These are phyloP conservation scores for Columba guinea DNA, from an alignment of 2,797 vertebrate species.

Conservation along the genomic window DNA sequence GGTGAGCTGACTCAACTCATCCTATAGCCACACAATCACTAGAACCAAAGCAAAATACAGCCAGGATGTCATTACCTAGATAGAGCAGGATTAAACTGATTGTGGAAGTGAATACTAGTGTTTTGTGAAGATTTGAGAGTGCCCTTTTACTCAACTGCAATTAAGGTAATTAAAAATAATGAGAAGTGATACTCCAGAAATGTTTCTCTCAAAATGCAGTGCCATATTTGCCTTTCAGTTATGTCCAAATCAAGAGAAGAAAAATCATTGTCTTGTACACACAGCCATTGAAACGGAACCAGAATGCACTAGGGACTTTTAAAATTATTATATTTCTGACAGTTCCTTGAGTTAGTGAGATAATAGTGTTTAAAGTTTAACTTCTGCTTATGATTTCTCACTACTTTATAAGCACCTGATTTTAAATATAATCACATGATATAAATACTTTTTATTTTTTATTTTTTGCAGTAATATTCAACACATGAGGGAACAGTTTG, in stretches of 20 bases:
- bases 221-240: neutral
- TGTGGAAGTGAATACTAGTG: neutral
- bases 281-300: neutral
- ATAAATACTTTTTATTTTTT: neutral
- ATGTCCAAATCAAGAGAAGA: neutral
- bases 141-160: neutral
- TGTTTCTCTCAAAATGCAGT: neutral
- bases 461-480: constrained; percentile 87
- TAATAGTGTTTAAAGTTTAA: neutral
- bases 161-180: neutral
- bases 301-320: neutral
- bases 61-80: neutral
- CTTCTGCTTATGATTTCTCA: neutral
- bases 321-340: neutral
- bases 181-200: neutral
- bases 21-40: neutral
- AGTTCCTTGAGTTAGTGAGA: neutral
- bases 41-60: neutral
- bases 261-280: neutral
- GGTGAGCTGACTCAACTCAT: neutral
- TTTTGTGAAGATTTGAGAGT: neutral
- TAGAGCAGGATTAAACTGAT: neutral
- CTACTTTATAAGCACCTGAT: neutral
- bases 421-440: neutral
- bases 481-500: constrained; percentile 91